Base-by-base conservation (phyloP, 2,888 invertebrate genomes). In the Carterocephalus palaemon region DNA sequence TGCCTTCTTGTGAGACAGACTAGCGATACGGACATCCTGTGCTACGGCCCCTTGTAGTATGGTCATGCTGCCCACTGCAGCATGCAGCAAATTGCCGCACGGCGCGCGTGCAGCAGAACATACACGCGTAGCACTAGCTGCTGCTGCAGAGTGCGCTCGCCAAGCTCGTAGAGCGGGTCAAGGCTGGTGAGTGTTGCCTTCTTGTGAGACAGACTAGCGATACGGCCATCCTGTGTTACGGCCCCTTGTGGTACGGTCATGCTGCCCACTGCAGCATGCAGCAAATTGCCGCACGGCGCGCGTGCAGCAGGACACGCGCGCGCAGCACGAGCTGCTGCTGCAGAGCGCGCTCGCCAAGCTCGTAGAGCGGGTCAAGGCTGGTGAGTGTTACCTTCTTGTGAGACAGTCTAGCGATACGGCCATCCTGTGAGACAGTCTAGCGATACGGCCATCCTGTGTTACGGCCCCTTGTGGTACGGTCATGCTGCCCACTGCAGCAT, bases 281-380 rank as follows among this genome's bases (percentile, higher is more conserved):
- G 93, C 95, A 50, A 92, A 93, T 53, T 89, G 97, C 51, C 91
- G 90, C 60, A 84, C 89, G 5, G 89, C 94, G 19, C 90, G 89
- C 2, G 88, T 88, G 12, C 90, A 91, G 67, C 88, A 89, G 39
- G 92, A 93, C 67, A 89, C 92, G 4, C 87, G 89, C 19, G 88
- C 88, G 23, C 91, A 92, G 53, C 97, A 97, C 94, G 91, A 92
- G 40, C 89, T 89, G 56, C 85, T 97, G 54, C 78, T 98, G 57
- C 96, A 96, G 74, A 95, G 95, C 75, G 93, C 97, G 12, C 85
- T 99, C 22, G 95, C 94, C 6, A 96, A 96, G 61, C 90, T 98
- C 3, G 91, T 99, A 28, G 96, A 97, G 73, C 88, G 96, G 50
- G 94, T 96, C 1, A 96, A 96, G 81, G 94, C 94, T 38, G 93